A percentile compares a stretch with the other conserved stretches of the same genome.
phyloP scores from a whole-genome alignment of 2,888 invertebrate genomes.

The Caenorhabditis sp. region DNA sequence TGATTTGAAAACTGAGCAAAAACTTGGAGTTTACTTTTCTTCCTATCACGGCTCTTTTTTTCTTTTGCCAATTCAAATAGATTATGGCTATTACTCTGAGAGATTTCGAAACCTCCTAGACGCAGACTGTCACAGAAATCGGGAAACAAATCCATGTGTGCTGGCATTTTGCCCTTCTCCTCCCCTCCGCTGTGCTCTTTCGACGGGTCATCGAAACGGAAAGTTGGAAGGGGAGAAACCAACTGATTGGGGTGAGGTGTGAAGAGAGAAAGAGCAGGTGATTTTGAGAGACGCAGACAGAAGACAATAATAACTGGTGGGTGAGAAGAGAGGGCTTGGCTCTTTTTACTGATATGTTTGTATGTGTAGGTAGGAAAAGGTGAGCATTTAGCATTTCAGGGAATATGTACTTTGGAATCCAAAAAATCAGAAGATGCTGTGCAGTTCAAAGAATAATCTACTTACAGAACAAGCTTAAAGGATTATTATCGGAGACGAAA shows the following conservation, averaged over 20 bases:
- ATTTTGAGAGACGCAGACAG: conserved; percentile 40
- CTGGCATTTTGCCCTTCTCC: conserved; percentile 5
- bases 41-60: not conserved
- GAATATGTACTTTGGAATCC: not conserved
- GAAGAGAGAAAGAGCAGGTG: conserved; percentile 19
- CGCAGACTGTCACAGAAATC: conserved; percentile 27
- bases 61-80: conserved; percentile 29
- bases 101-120: conserved; percentile 7
- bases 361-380: conserved; percentile 18
- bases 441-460: too few relatives aligned
- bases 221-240: conserved; percentile 14
- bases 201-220: conserved; percentile 13
- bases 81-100: not conserved
- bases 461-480: too few relatives aligned
- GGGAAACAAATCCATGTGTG: conserved; percentile 13
- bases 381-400: not conserved
- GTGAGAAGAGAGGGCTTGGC: conserved; percentile 15
- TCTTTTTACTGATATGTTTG: conserved; percentile 33
- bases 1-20: conserved; percentile 19
- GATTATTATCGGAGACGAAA: too few relatives aligned
- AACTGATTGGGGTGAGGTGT: conserved; percentile 10
- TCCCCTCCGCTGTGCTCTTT: not conserved
- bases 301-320: not conserved
- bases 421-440: not conserved
- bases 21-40: conserved; percentile 36